These are phyloP conservation scores for Galeopsomyia nigrocyanea DNA, from an alignment of 2,888 invertebrate genomes.

Conservation along the genomic window DNA sequence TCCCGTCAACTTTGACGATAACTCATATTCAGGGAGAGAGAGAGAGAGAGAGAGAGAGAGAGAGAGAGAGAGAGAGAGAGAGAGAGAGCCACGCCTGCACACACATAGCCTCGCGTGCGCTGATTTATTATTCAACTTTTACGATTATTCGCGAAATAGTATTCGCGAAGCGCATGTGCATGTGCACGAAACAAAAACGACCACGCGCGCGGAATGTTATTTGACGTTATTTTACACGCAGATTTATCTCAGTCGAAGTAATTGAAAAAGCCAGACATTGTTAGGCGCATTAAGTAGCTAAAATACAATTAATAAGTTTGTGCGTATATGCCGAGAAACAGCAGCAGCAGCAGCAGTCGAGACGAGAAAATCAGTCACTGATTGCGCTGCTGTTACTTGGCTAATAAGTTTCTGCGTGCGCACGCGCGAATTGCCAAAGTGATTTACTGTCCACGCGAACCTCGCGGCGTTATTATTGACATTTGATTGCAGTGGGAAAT, in stretches of 20 bases:
- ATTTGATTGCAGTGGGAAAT: slow-evolving; percentile 20
- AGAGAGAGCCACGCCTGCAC: not conserved
- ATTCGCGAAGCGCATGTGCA: not conserved
- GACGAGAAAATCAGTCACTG: not conserved
- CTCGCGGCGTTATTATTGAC: slow-evolving; percentile 9
- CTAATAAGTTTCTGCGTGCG: slow-evolving; percentile 30
- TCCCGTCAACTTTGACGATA: slow-evolving; percentile 27
- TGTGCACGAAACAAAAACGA: too few relatives aligned
- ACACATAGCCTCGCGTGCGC: too few relatives aligned
- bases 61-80: too few relatives aligned
- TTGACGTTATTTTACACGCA: not conserved
- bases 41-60: too few relatives aligned
- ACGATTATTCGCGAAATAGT: slow-evolving; percentile 28
- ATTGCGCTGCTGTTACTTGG: slow-evolving; percentile 1
- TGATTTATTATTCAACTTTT: slow-evolving; percentile 35
- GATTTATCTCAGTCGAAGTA: not conserved
- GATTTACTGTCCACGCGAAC: slow-evolving; percentile 24
- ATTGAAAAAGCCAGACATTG: slow-evolving; percentile 12
- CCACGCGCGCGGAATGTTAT: not conserved
- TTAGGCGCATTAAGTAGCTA: not conserved
- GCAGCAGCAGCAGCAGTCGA: not conserved
- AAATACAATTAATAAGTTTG: slow-evolving; percentile 25
- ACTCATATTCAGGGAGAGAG: too few relatives aligned
- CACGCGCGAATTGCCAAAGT: slow-evolving; percentile 6
- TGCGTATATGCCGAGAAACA: not conserved